Conservation (phyloP, 2,888 invertebrate species). For the Pyrrhosoma nymphula region DNA sequence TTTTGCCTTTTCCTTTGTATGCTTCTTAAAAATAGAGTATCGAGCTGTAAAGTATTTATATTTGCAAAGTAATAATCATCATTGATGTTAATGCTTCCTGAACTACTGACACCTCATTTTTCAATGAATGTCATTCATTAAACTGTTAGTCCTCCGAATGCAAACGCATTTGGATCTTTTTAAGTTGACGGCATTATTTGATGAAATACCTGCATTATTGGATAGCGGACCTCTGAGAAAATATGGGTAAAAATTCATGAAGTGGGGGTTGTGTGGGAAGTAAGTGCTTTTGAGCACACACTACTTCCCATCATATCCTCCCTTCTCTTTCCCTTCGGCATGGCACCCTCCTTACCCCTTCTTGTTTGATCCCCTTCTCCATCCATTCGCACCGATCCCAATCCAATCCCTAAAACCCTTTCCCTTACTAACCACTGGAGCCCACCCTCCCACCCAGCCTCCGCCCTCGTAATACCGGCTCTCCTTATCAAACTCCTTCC, state of each 20-base stretch:
- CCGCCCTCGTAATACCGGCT: slow-evolving; percentile 25
- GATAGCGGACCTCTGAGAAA: not conserved
- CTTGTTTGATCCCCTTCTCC: slow-evolving; percentile 55
- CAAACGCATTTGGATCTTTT: not conserved
- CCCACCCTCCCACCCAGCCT: not conserved
- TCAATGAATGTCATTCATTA: not conserved
- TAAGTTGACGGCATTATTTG: not conserved
- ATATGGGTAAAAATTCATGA: slow-evolving; percentile 52
- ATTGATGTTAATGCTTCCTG: no score
- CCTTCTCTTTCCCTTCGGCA: not conserved
- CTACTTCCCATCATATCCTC: not conserved
- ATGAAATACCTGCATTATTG: not conserved
- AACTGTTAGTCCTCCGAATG: not conserved
- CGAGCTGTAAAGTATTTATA: no score
- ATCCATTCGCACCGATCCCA: slow-evolving; percentile 56
- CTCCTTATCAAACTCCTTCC: slow-evolving; percentile 63
- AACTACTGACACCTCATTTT: no score
- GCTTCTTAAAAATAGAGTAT: no score
- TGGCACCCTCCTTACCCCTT: not conserved
- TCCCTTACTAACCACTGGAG: not conserved
- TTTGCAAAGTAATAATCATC: no score
- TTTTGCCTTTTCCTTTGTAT: no score
- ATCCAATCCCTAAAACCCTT: slow-evolving; percentile 57
- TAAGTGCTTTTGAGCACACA: slow-evolving; percentile 42
- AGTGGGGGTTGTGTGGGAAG: not conserved